Base-by-base conservation (phyloP, 2,797 vertebrate genomes). In the Fistularia tabacaria region DNA sequence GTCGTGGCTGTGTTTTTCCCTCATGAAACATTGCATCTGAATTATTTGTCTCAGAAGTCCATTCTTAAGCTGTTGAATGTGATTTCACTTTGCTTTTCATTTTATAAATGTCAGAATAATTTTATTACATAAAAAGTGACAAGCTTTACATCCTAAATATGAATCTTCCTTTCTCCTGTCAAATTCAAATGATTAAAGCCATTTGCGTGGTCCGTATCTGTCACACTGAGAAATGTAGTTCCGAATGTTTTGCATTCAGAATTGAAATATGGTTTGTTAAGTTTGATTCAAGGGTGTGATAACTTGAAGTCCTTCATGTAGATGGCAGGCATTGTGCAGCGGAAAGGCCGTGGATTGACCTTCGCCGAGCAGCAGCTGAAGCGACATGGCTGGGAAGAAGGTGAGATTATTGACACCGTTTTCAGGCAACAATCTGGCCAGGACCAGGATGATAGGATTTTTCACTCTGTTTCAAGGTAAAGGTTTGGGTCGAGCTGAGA, bases 401-500 rank as follows among this genome's bases (percentile, higher is more conserved):
- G 90, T 90, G 46, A 73, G 52, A n/a, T 0, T 0, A 6, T 14
- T 13, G 13, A 10, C 8, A 3, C 7, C 9, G 7, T 2, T 7
- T 6, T n/a, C 9, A 11, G 0, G 41, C 9, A 9, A 5, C 8
- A 8, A 0, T 36, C n/a, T 1, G 49, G 3, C 0, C 9, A 7
- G 5, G 12, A 46, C n/a, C 2, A 6, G 11, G 38, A 25, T 8
- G 44, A n/a, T n/a, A n/a, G n/a, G n/a, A n/a, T 56, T 43, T 62
- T 0, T 68, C 14, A 0, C 12, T 59, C 0, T 64, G 40, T 54
- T 60, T 15, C 10, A 71, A 98, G 95, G 94, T 36, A 95, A 92
- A 85, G 96, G 96, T 6, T 89, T 98, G 12, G 95, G 96, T 0
- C 86, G 89, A 46, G 72, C 63, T 3, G 89, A 93, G 70, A 90